Evolutionary conservation across 2,888 invertebrate species (phyloP).

Genomic region (Notocelia uddmanniana): DNA sequence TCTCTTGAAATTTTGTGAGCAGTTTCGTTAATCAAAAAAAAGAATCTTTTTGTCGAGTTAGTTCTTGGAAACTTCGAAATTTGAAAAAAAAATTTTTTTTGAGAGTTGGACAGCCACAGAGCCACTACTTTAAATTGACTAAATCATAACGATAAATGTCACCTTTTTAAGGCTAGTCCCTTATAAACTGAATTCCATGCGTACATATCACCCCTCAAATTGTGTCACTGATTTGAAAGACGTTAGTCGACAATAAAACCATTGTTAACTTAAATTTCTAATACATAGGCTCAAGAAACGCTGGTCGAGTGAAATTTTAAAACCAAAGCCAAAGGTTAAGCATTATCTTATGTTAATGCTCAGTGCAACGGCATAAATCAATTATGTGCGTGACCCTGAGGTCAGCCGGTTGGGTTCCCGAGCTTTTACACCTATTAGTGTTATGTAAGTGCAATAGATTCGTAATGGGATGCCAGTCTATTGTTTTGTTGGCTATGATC

Average conservation of each 20-base stretch:
- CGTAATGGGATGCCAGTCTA: slow-evolving; percentile 45
- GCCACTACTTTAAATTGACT: too few species aligned
- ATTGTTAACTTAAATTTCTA: slow-evolving; percentile 40
- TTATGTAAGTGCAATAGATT: slow-evolving; percentile 62
- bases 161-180: too few species aligned
- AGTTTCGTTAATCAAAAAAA: too few species aligned
- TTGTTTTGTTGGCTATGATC: slow-evolving; percentile 25
- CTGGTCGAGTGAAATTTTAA: slow-evolving; percentile 77
- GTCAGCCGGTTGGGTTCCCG: slow-evolving; percentile 70
- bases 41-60: too few species aligned
- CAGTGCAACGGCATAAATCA: slow-evolving; percentile 80
- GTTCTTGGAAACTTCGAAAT: too few species aligned
- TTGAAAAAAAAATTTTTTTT: too few species aligned
- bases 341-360: slow-evolving; percentile 85
- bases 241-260: background rate
- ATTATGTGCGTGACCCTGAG: slow-evolving; percentile 81
- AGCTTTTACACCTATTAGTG: slow-evolving; percentile 71
- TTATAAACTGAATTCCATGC: too few species aligned
- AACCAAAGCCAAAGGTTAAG: slow-evolving; percentile 79
- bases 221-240: too few species aligned
- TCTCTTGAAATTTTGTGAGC: too few species aligned
- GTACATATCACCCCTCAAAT: too few species aligned
- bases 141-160: too few species aligned
- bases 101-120: too few species aligned
- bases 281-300: slow-evolving; percentile 55